These are phyloP conservation scores for Troides aeacus DNA, from an alignment of 2,888 invertebrate genomes.

Conservation along the genomic window DNA sequence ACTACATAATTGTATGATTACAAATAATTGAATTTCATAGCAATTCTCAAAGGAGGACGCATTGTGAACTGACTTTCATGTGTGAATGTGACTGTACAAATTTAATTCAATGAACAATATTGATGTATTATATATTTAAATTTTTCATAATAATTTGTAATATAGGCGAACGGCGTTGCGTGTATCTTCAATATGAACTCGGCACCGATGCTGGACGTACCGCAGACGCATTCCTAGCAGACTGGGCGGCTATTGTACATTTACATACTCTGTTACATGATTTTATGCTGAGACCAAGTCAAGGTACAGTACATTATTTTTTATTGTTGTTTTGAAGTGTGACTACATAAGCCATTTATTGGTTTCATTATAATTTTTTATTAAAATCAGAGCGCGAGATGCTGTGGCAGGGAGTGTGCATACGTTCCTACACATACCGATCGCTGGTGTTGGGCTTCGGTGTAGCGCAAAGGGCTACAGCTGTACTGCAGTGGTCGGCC, in stretches of 20 bases:
- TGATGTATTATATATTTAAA: no score
- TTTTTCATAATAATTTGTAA: not conserved
- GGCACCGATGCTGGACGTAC: slow-evolving; percentile 91
- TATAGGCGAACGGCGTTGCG: slow-evolving; percentile 89
- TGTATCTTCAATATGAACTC: slow-evolving; percentile 94
- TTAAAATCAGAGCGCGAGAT: slow-evolving; percentile 76
- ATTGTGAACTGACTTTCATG: no score
- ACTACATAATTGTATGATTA: no score
- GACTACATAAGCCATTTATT: not conserved
- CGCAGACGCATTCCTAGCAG: slow-evolving; percentile 91
- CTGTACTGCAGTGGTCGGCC: slow-evolving; percentile 90
- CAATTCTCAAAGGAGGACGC: no score
- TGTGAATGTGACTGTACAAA: no score
- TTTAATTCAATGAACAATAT: no score
- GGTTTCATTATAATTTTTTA: not conserved
- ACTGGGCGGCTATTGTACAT: slow-evolving; percentile 96
- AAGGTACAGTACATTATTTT: slow-evolving; percentile 70
- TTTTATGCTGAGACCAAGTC: slow-evolving; percentile 88
- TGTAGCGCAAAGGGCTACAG: slow-evolving; percentile 89
- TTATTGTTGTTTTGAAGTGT: not conserved
- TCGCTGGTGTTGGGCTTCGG: slow-evolving; percentile 95
- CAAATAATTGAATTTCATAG: no score
- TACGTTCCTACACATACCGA: slow-evolving; percentile 96
- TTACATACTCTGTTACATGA: slow-evolving; percentile 92
- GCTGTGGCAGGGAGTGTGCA: slow-evolving; percentile 80